phyloP scores from a whole-genome alignment of 2,888 invertebrate species.

The Meghimatium bilineatum region DNA sequence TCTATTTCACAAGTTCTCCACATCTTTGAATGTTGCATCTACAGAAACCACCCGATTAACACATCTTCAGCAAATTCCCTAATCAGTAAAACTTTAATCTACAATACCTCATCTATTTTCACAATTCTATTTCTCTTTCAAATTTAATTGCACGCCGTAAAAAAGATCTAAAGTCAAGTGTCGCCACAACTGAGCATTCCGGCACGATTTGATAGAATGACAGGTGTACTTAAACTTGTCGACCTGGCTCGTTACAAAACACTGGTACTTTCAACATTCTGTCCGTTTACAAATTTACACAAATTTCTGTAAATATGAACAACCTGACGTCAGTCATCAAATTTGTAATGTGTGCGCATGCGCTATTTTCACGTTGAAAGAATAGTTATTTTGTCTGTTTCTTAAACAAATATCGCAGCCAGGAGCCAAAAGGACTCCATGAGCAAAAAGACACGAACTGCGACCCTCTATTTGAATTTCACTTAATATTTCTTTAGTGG shows the following conservation, averaged over 20 bases:
- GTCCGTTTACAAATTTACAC: slow-evolving; percentile 20
- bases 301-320: slow-evolving; percentile 24
- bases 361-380: not conserved
- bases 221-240: slow-evolving; percentile 1
- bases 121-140: not conserved
- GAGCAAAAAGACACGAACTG: not conserved
- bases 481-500: not conserved
- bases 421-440: not conserved
- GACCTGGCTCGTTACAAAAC: slow-evolving; percentile 13
- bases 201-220: not conserved
- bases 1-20: not conserved
- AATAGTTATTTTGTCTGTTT: not conserved
- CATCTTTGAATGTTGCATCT: not conserved
- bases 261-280: slow-evolving; percentile 5
- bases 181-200: not conserved
- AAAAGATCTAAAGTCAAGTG: slow-evolving; percentile 11
- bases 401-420: not conserved
- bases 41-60: not conserved
- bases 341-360: not conserved
- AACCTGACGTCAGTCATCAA: slow-evolving; percentile 2
- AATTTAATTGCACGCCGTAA: not conserved
- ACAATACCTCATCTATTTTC: not conserved
- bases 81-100: not conserved
- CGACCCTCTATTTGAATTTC: not conserved
- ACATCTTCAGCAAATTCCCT: not conserved